Conservation (phyloP, 1,140 invertebrate genomes). For the Hermetia illucens region DNA sequence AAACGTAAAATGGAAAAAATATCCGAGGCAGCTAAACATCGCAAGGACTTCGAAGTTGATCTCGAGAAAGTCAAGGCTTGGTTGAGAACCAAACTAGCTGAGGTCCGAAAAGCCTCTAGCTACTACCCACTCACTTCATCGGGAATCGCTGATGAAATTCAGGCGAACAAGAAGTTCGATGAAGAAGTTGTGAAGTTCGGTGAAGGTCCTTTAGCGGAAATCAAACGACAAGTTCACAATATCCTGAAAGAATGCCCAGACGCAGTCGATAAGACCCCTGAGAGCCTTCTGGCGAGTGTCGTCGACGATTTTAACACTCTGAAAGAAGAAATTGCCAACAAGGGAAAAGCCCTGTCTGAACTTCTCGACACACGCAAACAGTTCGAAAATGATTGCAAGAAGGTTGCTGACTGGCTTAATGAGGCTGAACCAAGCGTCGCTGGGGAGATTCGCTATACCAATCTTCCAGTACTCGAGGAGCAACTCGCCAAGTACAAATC, state of each 20-base stretch:
- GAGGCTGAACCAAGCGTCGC: conserved; percentile 74
- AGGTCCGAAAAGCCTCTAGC: conserved; percentile 58
- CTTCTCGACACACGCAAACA: conserved; percentile 57
- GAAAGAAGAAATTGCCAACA: conserved; percentile 55
- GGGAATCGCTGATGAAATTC: conserved; percentile 64
- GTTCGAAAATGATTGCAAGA: conserved; percentile 67
- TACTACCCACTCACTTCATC: conserved; percentile 55
- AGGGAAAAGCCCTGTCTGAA: conserved; percentile 55
- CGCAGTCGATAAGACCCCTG: conserved; percentile 47
- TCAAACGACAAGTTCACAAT: conserved; percentile 57
- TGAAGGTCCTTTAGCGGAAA: conserved; percentile 55
- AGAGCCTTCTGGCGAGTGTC: conserved; percentile 49
- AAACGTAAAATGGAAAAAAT: conserved; percentile 58
- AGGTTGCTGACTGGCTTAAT: conserved; percentile 70
- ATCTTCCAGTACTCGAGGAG: conserved; percentile 66
- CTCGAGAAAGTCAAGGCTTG: conserved; percentile 62
- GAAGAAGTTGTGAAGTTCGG: conserved; percentile 64
- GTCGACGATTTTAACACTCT: conserved; percentile 53
- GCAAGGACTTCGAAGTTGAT: conserved; percentile 61
- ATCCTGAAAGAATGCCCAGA: conserved; percentile 70
- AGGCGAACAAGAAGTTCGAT: conserved; percentile 55
- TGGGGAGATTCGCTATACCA: conserved; percentile 60
- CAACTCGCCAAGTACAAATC: conserved; percentile 72
- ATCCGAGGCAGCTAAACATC: conserved; percentile 45
- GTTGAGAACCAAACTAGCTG: conserved; percentile 60